These are phyloP conservation scores for Rhinolophus ferrumequinum DNA, from an alignment of 2,113 vertebrate species.

Conservation along the genomic window DNA sequence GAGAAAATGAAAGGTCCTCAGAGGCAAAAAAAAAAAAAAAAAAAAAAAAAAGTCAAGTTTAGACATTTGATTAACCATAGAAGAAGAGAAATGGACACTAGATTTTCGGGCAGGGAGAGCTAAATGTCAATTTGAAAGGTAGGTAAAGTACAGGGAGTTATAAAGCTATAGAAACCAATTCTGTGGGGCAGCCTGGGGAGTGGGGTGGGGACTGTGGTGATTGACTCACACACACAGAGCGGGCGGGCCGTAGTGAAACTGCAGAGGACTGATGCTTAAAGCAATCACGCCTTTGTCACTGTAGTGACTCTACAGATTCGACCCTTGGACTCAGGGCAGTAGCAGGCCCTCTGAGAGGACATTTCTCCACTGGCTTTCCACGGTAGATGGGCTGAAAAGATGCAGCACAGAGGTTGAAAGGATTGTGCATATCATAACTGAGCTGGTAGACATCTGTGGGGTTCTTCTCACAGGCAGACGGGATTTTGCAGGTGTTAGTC, in stretches of 20 bases:
- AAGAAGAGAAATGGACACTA: background rate
- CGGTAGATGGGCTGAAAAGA: slow-evolving; percentile 96
- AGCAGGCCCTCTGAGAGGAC: slow-evolving; percentile 96
- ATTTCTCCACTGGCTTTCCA: slow-evolving; percentile 95
- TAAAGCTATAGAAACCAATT: background rate
- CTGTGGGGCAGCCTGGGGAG: background rate
- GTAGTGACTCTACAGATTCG: slow-evolving; percentile 96
- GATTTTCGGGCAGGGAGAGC: background rate
- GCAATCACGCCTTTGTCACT: slow-evolving; percentile 97
- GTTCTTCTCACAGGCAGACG: slow-evolving; percentile 97
- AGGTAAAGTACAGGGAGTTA: background rate
- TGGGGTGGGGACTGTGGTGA: background rate
- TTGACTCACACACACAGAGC: background rate
- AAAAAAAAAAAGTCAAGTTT: background rate
- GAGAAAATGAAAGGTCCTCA: background rate
- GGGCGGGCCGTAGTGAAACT: slow-evolving; percentile 91
- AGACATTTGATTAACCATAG: background rate
- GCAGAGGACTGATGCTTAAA: slow-evolving; percentile 95
- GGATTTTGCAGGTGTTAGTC: slow-evolving; percentile 91
- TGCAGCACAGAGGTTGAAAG: slow-evolving; percentile 96
- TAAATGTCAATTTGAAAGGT: background rate
- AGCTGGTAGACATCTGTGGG: slow-evolving; percentile 93
- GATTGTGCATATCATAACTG: slow-evolving; percentile 98
- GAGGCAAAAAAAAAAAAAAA: background rate
- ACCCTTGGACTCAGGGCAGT: slow-evolving; percentile 93